Conservation (phyloP, 64 coral and sea anemone species). For the Dendronephthya gigantea region DNA sequence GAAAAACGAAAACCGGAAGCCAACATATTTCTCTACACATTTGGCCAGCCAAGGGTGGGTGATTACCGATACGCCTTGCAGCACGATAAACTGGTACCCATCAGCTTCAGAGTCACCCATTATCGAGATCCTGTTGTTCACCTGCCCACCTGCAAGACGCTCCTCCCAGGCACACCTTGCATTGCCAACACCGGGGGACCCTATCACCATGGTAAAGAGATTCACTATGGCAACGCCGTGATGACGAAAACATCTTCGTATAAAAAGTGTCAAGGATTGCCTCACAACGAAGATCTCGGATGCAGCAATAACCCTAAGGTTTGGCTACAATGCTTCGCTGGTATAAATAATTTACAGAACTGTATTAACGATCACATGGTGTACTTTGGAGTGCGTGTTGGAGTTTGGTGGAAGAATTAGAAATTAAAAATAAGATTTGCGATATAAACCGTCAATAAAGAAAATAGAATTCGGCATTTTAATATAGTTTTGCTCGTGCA, state of each 20-base stretch:
- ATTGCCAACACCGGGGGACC: neutral
- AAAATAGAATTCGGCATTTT: too few relatives aligned
- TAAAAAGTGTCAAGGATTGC: slow-evolving; percentile 22
- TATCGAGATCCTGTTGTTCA: slow-evolving; percentile 15
- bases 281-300: slow-evolving; percentile 17
- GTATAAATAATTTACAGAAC: slow-evolving; percentile 5
- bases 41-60: slow-evolving; percentile 35
- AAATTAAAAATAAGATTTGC: too few relatives aligned
- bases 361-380: slow-evolving; percentile 11
- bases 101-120: slow-evolving; percentile 17
- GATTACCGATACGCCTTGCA: slow-evolving; percentile 19
- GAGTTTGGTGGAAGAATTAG: neutral
- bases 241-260: neutral
- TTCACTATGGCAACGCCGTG: neutral
- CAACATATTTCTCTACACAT: slow-evolving; percentile 11
- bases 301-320: slow-evolving; percentile 11
- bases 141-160: neutral
- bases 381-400: slow-evolving; percentile 23
- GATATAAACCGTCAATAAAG: too few relatives aligned
- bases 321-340: slow-evolving; percentile 1
- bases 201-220: slow-evolving; percentile 34
- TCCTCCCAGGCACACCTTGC: neutral
- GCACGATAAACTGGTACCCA: slow-evolving; percentile 19
- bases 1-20: neutral
- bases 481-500: neutral